Evolutionary conservation across 64 coral and sea anemone species (phyloP).

Genomic region (Astreopora myriophthalma): DNA sequence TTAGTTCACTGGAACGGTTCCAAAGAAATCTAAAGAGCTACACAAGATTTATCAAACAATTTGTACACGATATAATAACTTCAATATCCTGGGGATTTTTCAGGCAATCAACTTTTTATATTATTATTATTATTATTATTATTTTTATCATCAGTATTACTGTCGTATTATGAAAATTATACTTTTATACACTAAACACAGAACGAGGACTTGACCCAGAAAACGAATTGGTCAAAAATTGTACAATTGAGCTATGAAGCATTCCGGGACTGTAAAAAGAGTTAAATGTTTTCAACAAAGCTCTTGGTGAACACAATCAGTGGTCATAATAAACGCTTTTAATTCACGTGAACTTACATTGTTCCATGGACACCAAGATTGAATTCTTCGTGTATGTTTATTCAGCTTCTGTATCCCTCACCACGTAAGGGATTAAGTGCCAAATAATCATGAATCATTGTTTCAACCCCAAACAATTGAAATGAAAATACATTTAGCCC

Average conservation of each 20-base stretch:
- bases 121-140: conserved; percentile 39
- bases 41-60: conserved; percentile 53
- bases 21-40: neutral
- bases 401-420: neutral
- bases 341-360: too few relatives aligned
- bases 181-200: conserved; percentile 14
- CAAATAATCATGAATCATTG: neutral
- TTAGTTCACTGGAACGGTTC: conserved; percentile 20
- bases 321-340: neutral
- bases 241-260: neutral
- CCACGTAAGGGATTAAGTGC: neutral
- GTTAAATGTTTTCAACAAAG: conserved; percentile 12
- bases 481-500: neutral
- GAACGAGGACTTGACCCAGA: neutral
- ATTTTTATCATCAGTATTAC: conserved; percentile 19
- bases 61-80: conserved; percentile 61
- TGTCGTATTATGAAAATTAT: conserved; percentile 51
- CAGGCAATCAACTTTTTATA: conserved; percentile 50
- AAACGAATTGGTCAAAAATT: conserved; percentile 24
- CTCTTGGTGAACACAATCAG: conserved; percentile 11
- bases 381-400: neutral
- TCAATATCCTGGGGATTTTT: conserved; percentile 13
- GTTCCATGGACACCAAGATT: too few relatives aligned
- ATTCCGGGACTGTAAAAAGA: neutral
- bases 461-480: neutral